phyloP scores from a whole-genome alignment of 2,797 vertebrate genomes.

The Falco naumanni region DNA sequence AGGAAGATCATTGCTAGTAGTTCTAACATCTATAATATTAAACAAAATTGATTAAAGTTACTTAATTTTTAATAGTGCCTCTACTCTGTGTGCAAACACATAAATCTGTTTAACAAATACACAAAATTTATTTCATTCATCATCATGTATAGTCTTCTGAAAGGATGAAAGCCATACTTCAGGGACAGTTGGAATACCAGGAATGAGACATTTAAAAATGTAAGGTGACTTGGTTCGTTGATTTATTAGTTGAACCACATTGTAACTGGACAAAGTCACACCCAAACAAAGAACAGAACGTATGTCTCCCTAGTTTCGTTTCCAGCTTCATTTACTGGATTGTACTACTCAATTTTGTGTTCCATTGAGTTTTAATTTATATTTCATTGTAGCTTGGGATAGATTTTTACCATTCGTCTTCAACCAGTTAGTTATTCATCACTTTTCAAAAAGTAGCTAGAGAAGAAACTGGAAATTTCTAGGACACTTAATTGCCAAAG shows the following conservation, averaged over 20 bases:
- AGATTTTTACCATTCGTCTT: background rate
- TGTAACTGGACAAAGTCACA: background rate
- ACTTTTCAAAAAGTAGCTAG: background rate
- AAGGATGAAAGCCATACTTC: background rate
- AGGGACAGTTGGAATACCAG: background rate
- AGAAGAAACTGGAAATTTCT: background rate
- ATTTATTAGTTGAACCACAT: background rate
- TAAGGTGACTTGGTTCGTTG: background rate
- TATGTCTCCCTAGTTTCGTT: background rate
- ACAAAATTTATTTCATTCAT: background rate
- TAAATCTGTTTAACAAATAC: background rate
- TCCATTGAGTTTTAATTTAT: background rate
- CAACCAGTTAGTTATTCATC: background rate
- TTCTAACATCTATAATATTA: background rate
- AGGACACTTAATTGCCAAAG: background rate
- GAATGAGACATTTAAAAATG: background rate
- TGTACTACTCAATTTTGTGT: background rate
- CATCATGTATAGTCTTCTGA: background rate
- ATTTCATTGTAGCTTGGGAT: background rate
- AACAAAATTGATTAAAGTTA: background rate
- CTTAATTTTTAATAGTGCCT: background rate
- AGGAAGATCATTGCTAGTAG: background rate
- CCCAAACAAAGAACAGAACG: background rate
- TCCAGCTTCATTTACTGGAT: background rate
- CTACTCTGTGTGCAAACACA: background rate